phyloP scores from a whole-genome alignment of 1,140 invertebrate species.

The Conus betulinus region DNA sequence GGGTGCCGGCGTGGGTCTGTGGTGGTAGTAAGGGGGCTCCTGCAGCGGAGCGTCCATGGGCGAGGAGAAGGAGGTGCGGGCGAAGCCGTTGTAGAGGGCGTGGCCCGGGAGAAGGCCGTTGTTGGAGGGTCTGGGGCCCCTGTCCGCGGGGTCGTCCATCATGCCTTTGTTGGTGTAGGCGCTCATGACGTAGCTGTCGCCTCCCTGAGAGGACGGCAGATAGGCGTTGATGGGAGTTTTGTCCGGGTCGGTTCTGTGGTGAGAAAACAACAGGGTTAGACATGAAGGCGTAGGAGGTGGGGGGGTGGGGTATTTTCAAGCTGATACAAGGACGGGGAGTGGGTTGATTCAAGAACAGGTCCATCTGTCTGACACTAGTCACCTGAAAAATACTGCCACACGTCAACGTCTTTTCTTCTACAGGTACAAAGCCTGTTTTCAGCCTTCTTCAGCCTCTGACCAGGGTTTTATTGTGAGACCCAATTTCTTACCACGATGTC shows the following conservation, averaged over 20 bases:
- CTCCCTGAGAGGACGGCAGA: background rate
- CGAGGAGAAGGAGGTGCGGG: background rate
- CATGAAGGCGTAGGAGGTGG: too few species aligned
- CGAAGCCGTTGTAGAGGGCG: constrained; percentile 6
- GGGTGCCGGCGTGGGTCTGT: background rate
- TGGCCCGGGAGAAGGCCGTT: background rate
- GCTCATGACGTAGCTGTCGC: background rate
- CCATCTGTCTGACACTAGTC: too few species aligned
- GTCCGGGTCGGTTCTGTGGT: background rate
- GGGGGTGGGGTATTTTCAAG: too few species aligned
- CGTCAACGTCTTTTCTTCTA: too few species aligned
- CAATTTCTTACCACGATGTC: too few species aligned
- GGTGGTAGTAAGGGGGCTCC: background rate
- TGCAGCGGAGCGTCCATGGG: background rate
- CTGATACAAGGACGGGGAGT: too few species aligned
- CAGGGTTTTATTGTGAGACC: too few species aligned
- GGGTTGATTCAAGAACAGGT: too few species aligned
- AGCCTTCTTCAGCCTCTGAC: too few species aligned
- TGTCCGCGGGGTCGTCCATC: background rate
- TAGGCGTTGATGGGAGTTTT: constrained; percentile 4
- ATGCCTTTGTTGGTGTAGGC: constrained; percentile 8
- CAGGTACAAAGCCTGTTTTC: too few species aligned
- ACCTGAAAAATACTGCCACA: too few species aligned
- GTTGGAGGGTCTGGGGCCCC: background rate
- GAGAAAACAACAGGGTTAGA: too few species aligned